Evolutionary conservation across 2,888 invertebrate genomes (phyloP).

Genomic region (Tridacna crocea): DNA sequence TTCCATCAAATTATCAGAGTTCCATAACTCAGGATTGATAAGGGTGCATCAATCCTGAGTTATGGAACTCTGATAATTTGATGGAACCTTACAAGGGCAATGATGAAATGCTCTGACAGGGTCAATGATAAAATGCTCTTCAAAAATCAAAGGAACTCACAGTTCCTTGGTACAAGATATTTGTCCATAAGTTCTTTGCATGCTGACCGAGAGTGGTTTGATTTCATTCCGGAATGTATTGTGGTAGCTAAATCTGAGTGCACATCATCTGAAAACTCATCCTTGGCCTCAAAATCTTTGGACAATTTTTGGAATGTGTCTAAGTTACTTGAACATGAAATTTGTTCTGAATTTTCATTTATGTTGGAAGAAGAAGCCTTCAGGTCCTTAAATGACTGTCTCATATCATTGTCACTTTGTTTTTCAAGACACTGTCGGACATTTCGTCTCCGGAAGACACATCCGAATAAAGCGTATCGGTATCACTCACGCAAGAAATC

Average conservation of each 20-base stretch:
- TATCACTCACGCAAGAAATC: not conserved
- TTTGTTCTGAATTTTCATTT: not conserved
- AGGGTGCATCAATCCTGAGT: not conserved
- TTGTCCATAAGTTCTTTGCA: conserved; percentile 6
- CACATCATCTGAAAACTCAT: not conserved
- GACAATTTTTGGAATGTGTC: not conserved
- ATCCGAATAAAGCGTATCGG: not conserved
- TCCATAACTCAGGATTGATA: conserved; percentile 1
- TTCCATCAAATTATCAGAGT: not conserved
- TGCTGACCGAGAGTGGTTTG: not conserved
- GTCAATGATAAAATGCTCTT: too few relatives aligned
- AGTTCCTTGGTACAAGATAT: not conserved
- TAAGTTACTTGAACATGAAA: not conserved
- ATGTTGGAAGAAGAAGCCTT: not conserved
- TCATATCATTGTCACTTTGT: not conserved
- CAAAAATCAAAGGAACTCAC: not conserved
- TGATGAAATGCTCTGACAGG: too few relatives aligned
- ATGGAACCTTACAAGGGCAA: not conserved
- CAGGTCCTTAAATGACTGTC: not conserved
- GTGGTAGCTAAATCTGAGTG: not conserved
- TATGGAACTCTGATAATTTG: too few relatives aligned
- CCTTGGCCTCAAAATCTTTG: not conserved
- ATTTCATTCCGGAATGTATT: not conserved
- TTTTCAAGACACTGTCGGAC: not conserved
- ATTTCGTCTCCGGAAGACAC: not conserved